These are phyloP conservation scores for Rousettus leschenaultii DNA, from an alignment of 2,113 vertebrate species.

Conservation along the genomic window DNA sequence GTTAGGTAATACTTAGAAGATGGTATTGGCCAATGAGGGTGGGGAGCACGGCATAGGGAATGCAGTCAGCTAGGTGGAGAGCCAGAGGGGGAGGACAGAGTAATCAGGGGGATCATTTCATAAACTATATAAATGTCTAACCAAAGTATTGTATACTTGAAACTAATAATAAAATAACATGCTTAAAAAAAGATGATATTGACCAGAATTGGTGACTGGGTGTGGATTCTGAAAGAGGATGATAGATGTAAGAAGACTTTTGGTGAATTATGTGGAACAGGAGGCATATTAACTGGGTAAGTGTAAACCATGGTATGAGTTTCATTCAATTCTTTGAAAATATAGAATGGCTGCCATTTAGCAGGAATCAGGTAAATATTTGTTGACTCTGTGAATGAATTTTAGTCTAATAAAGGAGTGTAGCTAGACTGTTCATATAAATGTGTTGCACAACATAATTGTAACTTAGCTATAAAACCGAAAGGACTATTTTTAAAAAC, in stretches of 20 bases:
- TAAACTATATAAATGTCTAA: too few relatives aligned
- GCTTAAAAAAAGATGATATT: neutral
- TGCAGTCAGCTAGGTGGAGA: too few relatives aligned
- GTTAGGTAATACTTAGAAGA: neutral
- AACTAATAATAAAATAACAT: too few relatives aligned
- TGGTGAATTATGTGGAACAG: neutral
- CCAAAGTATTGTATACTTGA: too few relatives aligned
- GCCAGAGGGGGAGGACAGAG: too few relatives aligned
- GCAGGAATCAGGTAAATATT: constrained; percentile 55
- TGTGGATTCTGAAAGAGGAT: neutral
- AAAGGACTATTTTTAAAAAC: constrained; percentile 65
- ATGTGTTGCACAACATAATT: constrained; percentile 65
- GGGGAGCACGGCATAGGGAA: too few relatives aligned
- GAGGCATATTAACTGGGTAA: neutral
- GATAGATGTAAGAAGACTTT: neutral
- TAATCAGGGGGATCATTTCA: too few relatives aligned
- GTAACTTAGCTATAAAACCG: constrained; percentile 63
- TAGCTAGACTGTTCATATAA: constrained; percentile 51
- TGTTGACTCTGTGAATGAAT: constrained; percentile 64
- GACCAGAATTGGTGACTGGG: neutral
- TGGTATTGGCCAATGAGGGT: neutral
- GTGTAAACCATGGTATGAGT: constrained; percentile 47
- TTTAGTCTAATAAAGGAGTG: constrained; percentile 59
- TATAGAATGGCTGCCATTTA: constrained; percentile 46
- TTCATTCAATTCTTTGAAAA: constrained; percentile 59